Evolutionary conservation across 1,140 invertebrate genomes (phyloP), one percentile per base, ranked within the genome.

Genomic region (Penaeus chinensis): DNA sequence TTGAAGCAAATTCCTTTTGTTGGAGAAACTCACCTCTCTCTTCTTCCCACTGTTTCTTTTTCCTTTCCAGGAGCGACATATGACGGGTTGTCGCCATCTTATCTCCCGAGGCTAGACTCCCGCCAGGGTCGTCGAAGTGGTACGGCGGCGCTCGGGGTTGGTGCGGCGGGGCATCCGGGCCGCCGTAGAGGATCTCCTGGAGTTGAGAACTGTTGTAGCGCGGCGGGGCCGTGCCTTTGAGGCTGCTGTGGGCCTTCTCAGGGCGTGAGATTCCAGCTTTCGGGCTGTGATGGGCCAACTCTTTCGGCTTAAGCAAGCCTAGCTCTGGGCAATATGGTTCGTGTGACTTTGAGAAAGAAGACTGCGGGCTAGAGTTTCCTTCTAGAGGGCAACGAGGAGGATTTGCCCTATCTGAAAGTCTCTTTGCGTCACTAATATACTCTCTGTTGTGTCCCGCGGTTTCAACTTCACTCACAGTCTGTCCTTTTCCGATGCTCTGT

Each of bases 31-130:
- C 66, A 87, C 86, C 79, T 78, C 80, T 87, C 69, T 87, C 86
- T n/a, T 87, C 86, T 71, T 87, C 86, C 86, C 86, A 87, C 77
- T 87, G 86, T 54, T 87, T 87, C 60, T 87, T 87, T 81, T 87
- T 87, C 24, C 86, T 32, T 65, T 87, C 86, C 3, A 87, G 60
- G 1, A 87, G 71, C 22, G 86, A 87, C 37, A 82, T 20, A 20
- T 87, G 86, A n/a, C 81, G 60, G 18, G 27, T 83, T 20, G 81
- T 61, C 22, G 78, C 62, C 86, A 83, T 87, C 37, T 81, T 69
- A 37, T 74, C 37, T 62, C 54, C 62, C 62, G 22, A 27, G 27
- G 27, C 22, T 69, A 54, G 63, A 42, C 77, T 79, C 61, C 60
- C 32, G 61, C 63, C 65, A 32, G 27, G 61, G 24, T 24, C 24